A percentile compares a stretch with the other conserved stretches of the same genome.
Conservation (phyloP, 2,113 vertebrate species). For the Ranitomeya variabilis region DNA sequence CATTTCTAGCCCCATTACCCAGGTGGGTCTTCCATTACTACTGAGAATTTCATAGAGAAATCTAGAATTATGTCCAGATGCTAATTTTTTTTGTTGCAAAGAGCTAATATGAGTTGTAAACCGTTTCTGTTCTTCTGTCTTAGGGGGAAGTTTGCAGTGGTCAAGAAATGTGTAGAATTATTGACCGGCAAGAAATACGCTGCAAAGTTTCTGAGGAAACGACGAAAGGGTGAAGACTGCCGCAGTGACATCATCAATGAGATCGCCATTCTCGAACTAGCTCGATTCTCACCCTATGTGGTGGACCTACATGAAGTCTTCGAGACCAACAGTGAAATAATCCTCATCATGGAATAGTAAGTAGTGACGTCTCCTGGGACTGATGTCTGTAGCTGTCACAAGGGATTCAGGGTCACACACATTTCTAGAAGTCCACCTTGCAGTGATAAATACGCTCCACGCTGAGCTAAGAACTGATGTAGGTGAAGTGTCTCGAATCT, state of each 20-base stretch:
- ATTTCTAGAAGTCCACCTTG: neutral
- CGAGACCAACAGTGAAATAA: conserved; percentile 76
- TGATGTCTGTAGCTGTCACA: neutral
- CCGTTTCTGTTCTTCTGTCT: neutral
- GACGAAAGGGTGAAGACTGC: conserved; percentile 79
- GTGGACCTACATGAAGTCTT: conserved; percentile 81
- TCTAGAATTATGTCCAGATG: neutral
- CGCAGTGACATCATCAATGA: conserved; percentile 79
- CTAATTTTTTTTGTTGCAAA: neutral
- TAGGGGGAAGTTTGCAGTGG: conserved; percentile 84
- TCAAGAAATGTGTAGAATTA: conserved; percentile 81
- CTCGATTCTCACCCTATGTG: conserved; percentile 75
- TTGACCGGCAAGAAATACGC: conserved; percentile 76
- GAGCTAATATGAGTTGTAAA: neutral
- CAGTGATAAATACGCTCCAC: too few species aligned
- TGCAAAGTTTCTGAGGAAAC: conserved; percentile 80
- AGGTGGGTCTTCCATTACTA: too few species aligned
- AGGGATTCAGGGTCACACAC: neutral
- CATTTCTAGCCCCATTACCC: too few species aligned
- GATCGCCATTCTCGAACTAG: conserved; percentile 79
- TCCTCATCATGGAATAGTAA: conserved; percentile 82
- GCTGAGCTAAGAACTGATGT: neutral
- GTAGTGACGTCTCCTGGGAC: conserved; percentile 46
- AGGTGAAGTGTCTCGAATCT: neutral
- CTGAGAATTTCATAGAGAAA: neutral